Percentiles rank a stretch among this genome's conserved stretches.
These are phyloP conservation scores for Lethenteron camtschaticum DNA, from an alignment of 2,113 vertebrate species.

Conservation along the genomic window DNA sequence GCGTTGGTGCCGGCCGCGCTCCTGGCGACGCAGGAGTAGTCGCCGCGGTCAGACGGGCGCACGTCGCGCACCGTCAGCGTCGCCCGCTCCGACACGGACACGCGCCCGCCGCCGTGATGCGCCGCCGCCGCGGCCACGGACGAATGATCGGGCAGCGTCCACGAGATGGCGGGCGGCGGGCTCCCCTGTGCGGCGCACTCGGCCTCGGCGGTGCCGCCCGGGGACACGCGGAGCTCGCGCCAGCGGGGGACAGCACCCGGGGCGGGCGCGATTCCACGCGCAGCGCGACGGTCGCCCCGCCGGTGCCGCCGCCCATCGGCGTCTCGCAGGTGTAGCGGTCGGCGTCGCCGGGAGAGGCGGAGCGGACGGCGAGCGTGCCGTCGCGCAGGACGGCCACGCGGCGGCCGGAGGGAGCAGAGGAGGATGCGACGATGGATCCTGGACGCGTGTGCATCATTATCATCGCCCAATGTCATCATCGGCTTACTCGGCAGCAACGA, in stretches of 20 bases:
- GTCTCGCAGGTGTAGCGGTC: conserved; percentile 49
- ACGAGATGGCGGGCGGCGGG: conserved; percentile 39
- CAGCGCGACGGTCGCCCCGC: conserved; percentile 25
- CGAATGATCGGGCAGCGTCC: conserved; percentile 45
- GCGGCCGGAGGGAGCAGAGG: no score
- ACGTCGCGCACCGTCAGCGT: conserved; percentile 25
- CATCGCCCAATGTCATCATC: no score
- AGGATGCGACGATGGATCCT: no score
- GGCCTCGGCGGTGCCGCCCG: conserved; percentile 33
- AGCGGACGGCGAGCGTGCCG: conserved; percentile 43
- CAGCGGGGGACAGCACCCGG: conserved; percentile 28
- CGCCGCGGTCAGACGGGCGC: conserved; percentile 39
- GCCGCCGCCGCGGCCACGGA: no score
- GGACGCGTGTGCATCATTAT: no score
- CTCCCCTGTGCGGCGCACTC: conserved; percentile 40
- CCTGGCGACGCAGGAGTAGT: conserved; percentile 31
- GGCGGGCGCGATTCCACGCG: conserved; percentile 34
- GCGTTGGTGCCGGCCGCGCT: conserved; percentile 36
- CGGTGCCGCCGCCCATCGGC: conserved; percentile 37
- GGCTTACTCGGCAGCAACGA: no score
- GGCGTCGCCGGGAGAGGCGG: conserved; percentile 30
- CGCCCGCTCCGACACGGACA: no score
- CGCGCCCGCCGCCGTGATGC: no score
- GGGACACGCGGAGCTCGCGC: conserved; percentile 31
- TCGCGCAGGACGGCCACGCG: conserved; percentile 15